Evolutionary conservation across 2,113 vertebrate species (phyloP).

Genomic region (Cavia porcellus): DNA sequence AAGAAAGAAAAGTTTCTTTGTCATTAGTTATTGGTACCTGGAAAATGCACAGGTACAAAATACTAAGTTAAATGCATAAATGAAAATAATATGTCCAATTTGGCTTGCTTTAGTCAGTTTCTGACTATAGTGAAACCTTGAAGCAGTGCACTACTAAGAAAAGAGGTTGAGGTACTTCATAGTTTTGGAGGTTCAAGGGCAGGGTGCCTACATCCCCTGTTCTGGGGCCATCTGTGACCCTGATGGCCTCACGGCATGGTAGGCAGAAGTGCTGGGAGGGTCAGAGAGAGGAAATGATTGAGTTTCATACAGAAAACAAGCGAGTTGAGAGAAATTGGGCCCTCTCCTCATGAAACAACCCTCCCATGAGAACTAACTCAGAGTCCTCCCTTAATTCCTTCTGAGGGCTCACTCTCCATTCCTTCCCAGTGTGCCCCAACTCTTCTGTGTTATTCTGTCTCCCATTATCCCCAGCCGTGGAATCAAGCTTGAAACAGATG

Average conservation of each 20-base stretch:
- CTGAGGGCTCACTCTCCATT: too few relatives aligned
- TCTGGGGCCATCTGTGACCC: not conserved
- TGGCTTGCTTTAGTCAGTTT: not conserved
- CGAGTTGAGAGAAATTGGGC: not conserved
- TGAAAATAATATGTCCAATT: not conserved
- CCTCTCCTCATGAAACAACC: not conserved
- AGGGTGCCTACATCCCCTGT: too few relatives aligned
- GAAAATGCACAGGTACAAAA: not conserved
- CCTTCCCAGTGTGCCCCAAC: too few relatives aligned
- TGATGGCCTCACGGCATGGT: not conserved
- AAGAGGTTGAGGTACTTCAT: not conserved
- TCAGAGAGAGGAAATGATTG: not conserved
- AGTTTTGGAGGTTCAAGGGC: not conserved
- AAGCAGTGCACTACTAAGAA: not conserved
- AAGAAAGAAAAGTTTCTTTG: not conserved
- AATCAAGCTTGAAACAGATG: not conserved
- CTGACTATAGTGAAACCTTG: not conserved
- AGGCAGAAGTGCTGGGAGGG: fast-evolving
- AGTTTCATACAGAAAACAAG: not conserved
- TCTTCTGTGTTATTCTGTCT: not conserved
- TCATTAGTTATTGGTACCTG: not conserved
- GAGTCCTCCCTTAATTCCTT: not conserved
- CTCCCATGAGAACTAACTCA: not conserved
- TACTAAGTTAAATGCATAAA: not conserved
- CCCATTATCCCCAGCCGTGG: not conserved